phyloP scores from a whole-genome alignment of 1,140 invertebrate species.

The Penaeus indicus region DNA sequence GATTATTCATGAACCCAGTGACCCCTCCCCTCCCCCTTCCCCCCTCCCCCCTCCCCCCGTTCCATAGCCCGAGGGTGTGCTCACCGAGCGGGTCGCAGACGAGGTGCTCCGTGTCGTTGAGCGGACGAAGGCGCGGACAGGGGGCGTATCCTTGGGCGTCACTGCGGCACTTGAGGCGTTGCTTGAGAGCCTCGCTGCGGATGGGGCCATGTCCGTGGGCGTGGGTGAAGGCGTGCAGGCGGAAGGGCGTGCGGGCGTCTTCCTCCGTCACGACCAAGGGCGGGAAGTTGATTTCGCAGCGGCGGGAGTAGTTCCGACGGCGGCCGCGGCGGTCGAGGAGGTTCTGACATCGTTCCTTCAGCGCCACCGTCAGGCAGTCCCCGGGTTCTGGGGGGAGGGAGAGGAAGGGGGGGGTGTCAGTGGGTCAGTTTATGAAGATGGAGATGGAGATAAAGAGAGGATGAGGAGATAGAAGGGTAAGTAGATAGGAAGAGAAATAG shows the following conservation, averaged over 20 bases:
- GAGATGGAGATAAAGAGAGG: too few species aligned
- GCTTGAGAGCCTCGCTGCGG: background rate
- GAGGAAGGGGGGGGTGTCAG: background rate
- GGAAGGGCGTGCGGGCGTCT: conserved; percentile 61
- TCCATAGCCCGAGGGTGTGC: too few species aligned
- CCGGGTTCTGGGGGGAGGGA: conserved; percentile 35
- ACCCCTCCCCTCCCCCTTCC: too few species aligned
- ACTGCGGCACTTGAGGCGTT: conserved; percentile 54
- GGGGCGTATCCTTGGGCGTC: conserved; percentile 69
- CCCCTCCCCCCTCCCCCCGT: too few species aligned
- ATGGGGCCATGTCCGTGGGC: conserved; percentile 8
- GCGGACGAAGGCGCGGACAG: conserved; percentile 71
- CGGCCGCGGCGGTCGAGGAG: conserved; percentile 43
- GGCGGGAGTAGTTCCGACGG: conserved; percentile 56
- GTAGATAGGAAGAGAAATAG: conserved; percentile 13
- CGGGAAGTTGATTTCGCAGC: conserved; percentile 73
- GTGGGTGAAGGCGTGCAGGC: conserved; percentile 44
- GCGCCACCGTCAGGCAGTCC: conserved; percentile 50
- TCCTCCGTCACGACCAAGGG: conserved; percentile 69
- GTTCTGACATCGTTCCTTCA: conserved; percentile 56
- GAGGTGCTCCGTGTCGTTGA: conserved; percentile 70
- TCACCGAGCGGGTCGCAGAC: conserved; percentile 72
- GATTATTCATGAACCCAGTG: background rate
- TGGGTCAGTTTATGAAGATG: too few species aligned
- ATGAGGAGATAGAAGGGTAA: too few species aligned